These are phyloP conservation scores for Ceratoteleas bidentatus DNA, from an alignment of 1,140 invertebrate species.

Conservation along the genomic window DNA sequence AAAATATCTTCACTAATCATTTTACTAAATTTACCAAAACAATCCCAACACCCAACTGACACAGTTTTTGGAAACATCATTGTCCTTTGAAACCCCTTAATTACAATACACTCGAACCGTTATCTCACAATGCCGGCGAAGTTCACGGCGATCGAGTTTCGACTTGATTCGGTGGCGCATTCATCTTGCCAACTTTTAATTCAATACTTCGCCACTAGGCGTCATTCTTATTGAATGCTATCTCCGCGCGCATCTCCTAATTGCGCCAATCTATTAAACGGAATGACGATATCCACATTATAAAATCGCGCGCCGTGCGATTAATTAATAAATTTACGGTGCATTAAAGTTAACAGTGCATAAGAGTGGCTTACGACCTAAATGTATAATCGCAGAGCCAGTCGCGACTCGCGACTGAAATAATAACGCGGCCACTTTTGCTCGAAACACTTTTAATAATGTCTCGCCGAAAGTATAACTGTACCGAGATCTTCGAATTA, in stretches of 20 bases:
- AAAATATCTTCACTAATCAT: no score
- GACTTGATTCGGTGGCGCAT: constrained; percentile 1
- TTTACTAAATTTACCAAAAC: no score
- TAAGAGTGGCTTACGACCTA: no score
- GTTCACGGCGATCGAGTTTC: constrained; percentile 6
- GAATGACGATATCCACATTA: background rate
- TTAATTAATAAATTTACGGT: background rate
- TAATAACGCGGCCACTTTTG: no score
- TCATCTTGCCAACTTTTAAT: constrained; percentile 12
- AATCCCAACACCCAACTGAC: no score
- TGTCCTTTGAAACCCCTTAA: no score
- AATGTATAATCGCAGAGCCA: no score
- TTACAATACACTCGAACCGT: background rate
- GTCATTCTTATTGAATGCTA: background rate
- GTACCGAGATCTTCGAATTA: no score
- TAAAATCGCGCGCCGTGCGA: background rate
- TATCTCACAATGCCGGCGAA: constrained; percentile 1
- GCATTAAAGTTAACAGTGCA: background rate
- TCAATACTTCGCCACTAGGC: background rate
- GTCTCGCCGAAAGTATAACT: no score
- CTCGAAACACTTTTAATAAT: no score
- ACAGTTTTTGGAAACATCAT: no score
- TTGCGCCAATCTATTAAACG: background rate
- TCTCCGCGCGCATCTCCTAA: background rate
- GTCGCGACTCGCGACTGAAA: no score